Base-by-base conservation (phyloP, 2,797 vertebrate species). In the Champsocephalus gunnari region DNA sequence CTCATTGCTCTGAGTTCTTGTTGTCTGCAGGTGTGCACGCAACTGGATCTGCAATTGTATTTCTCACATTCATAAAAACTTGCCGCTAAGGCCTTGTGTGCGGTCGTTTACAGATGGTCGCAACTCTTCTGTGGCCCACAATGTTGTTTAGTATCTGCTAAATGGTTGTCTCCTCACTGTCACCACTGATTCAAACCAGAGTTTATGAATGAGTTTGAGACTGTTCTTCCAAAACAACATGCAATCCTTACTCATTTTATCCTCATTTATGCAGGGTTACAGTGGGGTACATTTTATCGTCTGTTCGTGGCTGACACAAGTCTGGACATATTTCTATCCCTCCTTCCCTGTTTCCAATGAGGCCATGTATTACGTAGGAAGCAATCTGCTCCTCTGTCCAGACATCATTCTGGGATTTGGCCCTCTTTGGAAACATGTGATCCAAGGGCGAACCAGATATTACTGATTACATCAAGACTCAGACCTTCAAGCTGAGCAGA, bases 401-500 rank as follows among this genome's bases (percentile, higher is more conserved):
- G 79, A 87, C 75, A 80, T 81, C 79, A 78, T 57, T 80, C 79
- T 73, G 73, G 83, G 74, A 86, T 89, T 84, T 63, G 92, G 83
- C 88, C 75, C 71, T 73, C 73, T 79, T 60, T 66, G 62, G 66
- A 87, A 84, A 87, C 80, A 8, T 71, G 79, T 79, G 83, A 87
- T 83, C 65, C 63, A 73, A 87, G 78, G 72, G 77, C 71, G 80
- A 75, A 74, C 47, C 84, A 86, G 70, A 82, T 71, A 82, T 76
- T 84, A 88, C 50, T 90, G 81, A 94, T 93, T 91, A 88, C 86
- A 82, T 68, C 80, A 83, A 88, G 86, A 71, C 62, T 85, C 28
- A 28, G 28, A 28, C 66, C 62, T 75, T 89, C 34, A 64, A 84
- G 66, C 24, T 17, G 70, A 76, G 43, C 77, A 82, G 77, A 85